Base-by-base conservation (phyloP, 1,140 invertebrate genomes). In the Drosophila parabipectinata region DNA sequence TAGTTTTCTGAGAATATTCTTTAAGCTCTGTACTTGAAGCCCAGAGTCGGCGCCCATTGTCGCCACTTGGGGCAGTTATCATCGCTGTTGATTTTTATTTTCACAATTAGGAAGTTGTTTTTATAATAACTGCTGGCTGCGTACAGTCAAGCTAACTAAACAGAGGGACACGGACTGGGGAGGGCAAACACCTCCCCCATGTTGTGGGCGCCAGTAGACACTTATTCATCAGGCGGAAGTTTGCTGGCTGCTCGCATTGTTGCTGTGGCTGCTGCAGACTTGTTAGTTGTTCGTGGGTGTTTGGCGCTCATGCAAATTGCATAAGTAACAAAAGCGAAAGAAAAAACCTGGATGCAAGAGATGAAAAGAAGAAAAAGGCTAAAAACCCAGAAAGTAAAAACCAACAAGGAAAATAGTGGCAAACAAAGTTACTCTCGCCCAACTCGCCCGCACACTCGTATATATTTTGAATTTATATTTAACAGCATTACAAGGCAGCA, bases 251-350 rank as follows among this genome's bases (percentile, higher is more conserved):
- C 60, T 64, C 48, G 51, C 64, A 75, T 62, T 71, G 68, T 80
- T 74, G 73, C 47, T 84, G 76, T 52, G 60, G 76, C 62, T 47
- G 37, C 34, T 67, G 60, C 77, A 85, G 77, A 85, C 81, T 85
- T 85, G 81, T 87, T 85, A 85, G 81, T 78, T 87, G 81, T 85
- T 85, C 82, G 78, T 85, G 81, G 81, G 77, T 85, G 81, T 85
- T 85, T 85, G 82, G 77, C 82, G 82, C 82, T 85, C 82, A 85
- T 85, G 82, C 82, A 85, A 85, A 85, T 85, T 85, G 82, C 82
- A 81, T 60, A 80, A 85, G 81, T 71, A 78, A 77, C 73, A 77
- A 74, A 78, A 58, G 51, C 44, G 30, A 41, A 55, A 30, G 57
- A 51, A 62, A 62, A 72, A 54, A 51, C 52, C 8, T 5, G 44